Conservation (phyloP, 2,113 vertebrate species). For the Crotalus viridis region DNA sequence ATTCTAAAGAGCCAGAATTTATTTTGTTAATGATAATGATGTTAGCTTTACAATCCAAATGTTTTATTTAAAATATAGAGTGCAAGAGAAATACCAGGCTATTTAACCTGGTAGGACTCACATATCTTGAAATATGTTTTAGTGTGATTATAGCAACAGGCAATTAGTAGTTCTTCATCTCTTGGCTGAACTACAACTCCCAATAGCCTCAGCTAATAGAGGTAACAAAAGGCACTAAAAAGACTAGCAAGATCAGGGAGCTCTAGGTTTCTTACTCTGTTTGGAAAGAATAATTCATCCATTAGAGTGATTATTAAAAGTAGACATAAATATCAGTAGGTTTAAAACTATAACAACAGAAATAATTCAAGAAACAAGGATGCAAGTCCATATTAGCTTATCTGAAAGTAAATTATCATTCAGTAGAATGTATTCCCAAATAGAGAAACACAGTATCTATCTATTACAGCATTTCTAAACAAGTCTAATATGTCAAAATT, state of each 20-base stretch:
- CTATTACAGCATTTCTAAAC: neutral
- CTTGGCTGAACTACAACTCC: neutral
- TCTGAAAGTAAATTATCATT: neutral
- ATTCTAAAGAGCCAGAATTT: neutral
- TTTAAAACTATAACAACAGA: neutral
- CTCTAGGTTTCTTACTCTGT: neutral
- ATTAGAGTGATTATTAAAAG: neutral
- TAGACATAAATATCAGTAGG: neutral
- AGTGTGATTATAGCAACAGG: neutral
- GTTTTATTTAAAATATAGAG: neutral
- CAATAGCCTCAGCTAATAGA: neutral
- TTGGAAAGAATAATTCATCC: neutral
- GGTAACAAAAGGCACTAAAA: neutral
- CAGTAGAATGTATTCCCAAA: neutral
- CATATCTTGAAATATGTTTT: neutral
- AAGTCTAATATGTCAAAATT: neutral
- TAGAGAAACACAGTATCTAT: neutral
- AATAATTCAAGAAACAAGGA: neutral
- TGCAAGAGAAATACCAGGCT: neutral
- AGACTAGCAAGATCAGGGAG: neutral
- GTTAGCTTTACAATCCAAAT: neutral
- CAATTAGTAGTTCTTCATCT: neutral
- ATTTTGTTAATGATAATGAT: neutral
- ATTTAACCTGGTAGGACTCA: neutral
- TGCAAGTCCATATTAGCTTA: neutral